phyloP scores from a whole-genome alignment of 2,888 invertebrate genomes.

The Serripes groenlandicus region DNA sequence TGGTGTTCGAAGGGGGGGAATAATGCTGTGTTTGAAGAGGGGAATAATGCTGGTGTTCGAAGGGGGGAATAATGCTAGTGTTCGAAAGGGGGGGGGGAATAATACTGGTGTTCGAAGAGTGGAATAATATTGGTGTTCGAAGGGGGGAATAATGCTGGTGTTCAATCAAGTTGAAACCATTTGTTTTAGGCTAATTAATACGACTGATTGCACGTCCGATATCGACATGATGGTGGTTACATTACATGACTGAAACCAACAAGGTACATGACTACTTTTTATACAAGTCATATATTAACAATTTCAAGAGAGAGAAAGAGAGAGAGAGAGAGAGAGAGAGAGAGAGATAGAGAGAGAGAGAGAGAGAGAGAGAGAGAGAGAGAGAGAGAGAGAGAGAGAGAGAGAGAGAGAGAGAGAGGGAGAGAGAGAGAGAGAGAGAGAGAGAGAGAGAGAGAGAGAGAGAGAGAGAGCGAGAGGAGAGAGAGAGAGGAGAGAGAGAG shows the following conservation, averaged over 20 bases:
- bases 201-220: background rate
- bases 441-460: slow-evolving; percentile 44
- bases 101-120: too few species aligned
- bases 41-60: too few species aligned
- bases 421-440: background rate
- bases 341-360: background rate
- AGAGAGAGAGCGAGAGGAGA: slow-evolving; percentile 32
- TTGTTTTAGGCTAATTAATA: background rate
- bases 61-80: too few species aligned
- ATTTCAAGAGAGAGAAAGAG: too few species aligned
- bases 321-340: too few species aligned
- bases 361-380: slow-evolving; percentile 3
- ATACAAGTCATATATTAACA: too few species aligned
- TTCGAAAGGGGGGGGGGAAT: too few species aligned
- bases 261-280: background rate
- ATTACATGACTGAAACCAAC: background rate
- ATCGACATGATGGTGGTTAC: background rate
- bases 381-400: slow-evolving; percentile 35
- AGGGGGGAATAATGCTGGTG: too few species aligned
- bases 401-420: slow-evolving; percentile 35
- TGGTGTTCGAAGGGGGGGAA: too few species aligned
- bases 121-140: too few species aligned
- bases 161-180: too few species aligned
- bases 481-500: slow-evolving; percentile 13
- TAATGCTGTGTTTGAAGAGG: too few species aligned